Base-by-base conservation (phyloP, 2,797 vertebrate species). In the Esox masquinongy region DNA sequence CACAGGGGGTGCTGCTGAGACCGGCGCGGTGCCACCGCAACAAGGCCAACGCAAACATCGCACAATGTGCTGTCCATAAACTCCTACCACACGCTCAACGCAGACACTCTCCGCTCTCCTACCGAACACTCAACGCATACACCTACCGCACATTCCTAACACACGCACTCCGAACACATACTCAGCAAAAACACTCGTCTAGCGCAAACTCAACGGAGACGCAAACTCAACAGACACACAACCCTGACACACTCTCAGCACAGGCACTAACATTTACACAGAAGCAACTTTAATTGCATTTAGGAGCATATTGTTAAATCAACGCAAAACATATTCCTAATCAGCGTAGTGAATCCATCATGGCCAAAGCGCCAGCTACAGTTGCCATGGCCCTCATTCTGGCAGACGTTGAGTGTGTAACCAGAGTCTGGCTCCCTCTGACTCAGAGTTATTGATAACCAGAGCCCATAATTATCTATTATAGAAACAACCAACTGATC, bases 331-430 rank as follows among this genome's bases (percentile, higher is more conserved):
- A 64, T 24, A 34, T 39, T 36, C 15, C 29, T 36, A 36, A 19
- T 36, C 64, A 67, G 29, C 34, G 26, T 67, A 67, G 16, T 67
- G 59, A 53, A 17, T 53, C 50, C 50, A 53, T 17, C 8, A 0
- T n/a, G 51, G 2, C 4, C 53, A 11, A 9, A 56, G 19, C 22
- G 53, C 61, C 59, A 63, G 59, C n/a, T 63, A 11, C n/a, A 22
- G 61, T 64, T 64, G 26, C 26, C 14, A 64, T 11, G 61, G 61
- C 22, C 61, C 61, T 31, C 4, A 64, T 31, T 68, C 53, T 73
- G 50, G 77, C 83, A 85, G 81, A 85, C 83, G 82, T 72, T 79
- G 56, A 77, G 79, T 76, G 74, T 79, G 72, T 59, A 80, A 77
- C 74, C 72, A 34, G 49, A 72, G 78, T 31, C 79, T 80, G 82